Conservation (phyloP, 2,797 vertebrate species). For the Schizopygopsis pylzovi region DNA sequence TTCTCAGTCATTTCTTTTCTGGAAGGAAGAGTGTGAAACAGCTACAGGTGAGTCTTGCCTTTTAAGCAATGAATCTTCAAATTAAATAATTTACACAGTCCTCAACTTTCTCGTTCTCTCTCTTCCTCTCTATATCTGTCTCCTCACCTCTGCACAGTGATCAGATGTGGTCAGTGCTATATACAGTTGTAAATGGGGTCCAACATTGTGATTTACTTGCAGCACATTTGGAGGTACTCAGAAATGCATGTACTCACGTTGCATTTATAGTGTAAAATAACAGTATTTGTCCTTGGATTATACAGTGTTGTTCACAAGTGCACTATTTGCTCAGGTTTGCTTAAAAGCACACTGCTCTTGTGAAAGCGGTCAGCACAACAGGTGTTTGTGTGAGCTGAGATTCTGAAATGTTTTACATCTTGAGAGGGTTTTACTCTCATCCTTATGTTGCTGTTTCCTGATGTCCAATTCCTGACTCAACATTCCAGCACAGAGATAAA, state of each 20-base stretch:
- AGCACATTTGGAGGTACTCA: background rate
- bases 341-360: background rate
- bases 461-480: constrained; percentile 16
- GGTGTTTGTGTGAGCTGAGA: background rate
- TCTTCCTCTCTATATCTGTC: constrained; percentile 11
- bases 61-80: background rate
- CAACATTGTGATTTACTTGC: background rate
- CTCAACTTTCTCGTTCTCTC: constrained; percentile 12
- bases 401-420: background rate
- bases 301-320: background rate
- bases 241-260: background rate
- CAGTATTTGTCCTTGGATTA: background rate
- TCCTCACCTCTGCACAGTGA: background rate
- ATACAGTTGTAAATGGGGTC: background rate
- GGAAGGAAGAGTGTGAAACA: background rate
- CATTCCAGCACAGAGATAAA: constrained; percentile 31
- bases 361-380: background rate
- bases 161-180: background rate
- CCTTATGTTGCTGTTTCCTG: background rate
- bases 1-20: background rate
- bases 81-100: background rate
- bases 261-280: background rate
- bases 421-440: background rate
- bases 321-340: background rate
- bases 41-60: constrained; percentile 17